Evolutionary conservation across 2,797 vertebrate genomes (phyloP), one percentile per base, ranked within the genome.

Genomic region (Leucoraja ocellata): DNA sequence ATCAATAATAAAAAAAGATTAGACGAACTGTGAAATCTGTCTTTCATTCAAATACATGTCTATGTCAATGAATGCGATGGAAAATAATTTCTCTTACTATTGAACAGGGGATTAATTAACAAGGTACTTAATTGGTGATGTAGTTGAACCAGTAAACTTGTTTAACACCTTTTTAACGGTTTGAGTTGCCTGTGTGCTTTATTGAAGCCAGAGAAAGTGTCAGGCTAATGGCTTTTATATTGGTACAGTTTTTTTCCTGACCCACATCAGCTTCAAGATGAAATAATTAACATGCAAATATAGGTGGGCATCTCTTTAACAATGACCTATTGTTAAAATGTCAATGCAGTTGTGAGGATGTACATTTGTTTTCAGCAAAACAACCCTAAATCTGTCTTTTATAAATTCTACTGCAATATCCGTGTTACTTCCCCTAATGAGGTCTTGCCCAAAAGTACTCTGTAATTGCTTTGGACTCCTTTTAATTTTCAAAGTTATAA

Each of bases 401-500:
- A 95, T 96, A 95, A 95, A 96, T 96, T 95, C 96, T 95, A 94
- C 95, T 96, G 95, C 96, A 96, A 94, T 95, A 96, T 97, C 97
- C 96, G 96, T 96, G 94, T 96, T 96, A 97, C 98, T 94, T 97
- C 95, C 96, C 97, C 97, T 99, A 98, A 99, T 98, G 98, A 99
- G 98, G 98, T 98, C 98, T 98, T 98, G 98, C 98, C 98, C 98
- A 98, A 97, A 97, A 97, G 97, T 98, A 97, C 97, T 97, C 98
- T 98, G 98, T 98, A 99, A 99, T 99, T 99, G 98, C 98, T 98
- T 99, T 97, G 97, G 98, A 99, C 97, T 98, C 97, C 97, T 98
- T 99, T 98, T 98, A 99, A 98, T 99, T 99, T 99, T 98, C 98
- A 97, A 98, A 98, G 98, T 96, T 98, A 99, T 99, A 99, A 99